Percentiles rank a stretch among this genome's conserved stretches.
These are phyloP conservation scores for Oreochromis aureus DNA, from an alignment of 2,113 vertebrate species.

Conservation along the genomic window DNA sequence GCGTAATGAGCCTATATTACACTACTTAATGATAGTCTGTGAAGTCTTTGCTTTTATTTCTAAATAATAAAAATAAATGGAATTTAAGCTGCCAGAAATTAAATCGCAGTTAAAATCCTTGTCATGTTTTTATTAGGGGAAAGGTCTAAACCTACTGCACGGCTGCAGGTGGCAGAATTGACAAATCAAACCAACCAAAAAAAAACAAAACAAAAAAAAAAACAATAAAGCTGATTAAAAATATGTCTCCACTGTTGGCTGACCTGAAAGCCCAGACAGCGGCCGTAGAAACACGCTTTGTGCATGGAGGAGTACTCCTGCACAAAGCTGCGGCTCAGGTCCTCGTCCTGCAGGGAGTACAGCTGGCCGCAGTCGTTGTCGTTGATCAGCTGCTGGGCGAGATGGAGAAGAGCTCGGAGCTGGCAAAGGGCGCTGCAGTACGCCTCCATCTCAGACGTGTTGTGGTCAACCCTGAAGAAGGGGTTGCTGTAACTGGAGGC, in stretches of 20 bases:
- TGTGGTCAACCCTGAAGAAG: constrained; percentile 86
- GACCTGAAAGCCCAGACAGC: constrained; percentile 91
- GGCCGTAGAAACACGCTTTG: constrained; percentile 90
- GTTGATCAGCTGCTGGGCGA: constrained; percentile 78
- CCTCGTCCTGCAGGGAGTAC: constrained; percentile 70
- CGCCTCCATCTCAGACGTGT: constrained; percentile 80
- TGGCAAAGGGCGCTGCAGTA: constrained; percentile 85
- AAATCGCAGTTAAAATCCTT: not conserved
- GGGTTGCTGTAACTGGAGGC: constrained; percentile 72
- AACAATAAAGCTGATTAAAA: not conserved
- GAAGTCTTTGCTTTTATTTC: not conserved
- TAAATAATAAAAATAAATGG: not conserved
- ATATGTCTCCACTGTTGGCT: not conserved
- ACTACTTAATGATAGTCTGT: not conserved
- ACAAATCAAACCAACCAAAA: not conserved
- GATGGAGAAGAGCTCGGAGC: constrained; percentile 81
- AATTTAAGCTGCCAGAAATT: not conserved
- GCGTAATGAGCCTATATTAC: not conserved
- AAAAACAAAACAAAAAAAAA: not conserved
- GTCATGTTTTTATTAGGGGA: not conserved
- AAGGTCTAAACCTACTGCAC: not conserved
- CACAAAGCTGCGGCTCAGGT: constrained; percentile 74
- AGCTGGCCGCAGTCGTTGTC: constrained; percentile 74
- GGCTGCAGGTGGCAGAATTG: not conserved
- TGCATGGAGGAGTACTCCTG: constrained; percentile 84